phyloP scores from a whole-genome alignment of 2,797 vertebrate genomes.

The Sus cebifrons region DNA sequence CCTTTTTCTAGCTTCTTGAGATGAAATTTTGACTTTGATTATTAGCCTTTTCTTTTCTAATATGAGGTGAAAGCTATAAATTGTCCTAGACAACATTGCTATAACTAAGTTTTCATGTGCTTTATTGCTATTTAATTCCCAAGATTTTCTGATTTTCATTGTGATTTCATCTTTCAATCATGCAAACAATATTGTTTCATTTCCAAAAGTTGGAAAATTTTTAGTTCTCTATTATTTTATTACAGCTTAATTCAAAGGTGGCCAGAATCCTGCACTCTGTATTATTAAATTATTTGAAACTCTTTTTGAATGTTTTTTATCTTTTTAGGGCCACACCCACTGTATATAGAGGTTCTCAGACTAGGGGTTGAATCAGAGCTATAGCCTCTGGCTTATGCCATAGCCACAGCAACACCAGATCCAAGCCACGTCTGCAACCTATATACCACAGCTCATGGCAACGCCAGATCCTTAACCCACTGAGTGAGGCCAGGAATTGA shows the following conservation, averaged over 20 bases:
- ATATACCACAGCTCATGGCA: too few relatives aligned
- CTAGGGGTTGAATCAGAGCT: too few relatives aligned
- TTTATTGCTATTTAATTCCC: not conserved
- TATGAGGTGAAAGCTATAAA: not conserved
- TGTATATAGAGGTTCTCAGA: too few relatives aligned
- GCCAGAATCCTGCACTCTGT: not conserved
- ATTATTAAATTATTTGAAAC: not conserved
- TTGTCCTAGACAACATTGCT: not conserved
- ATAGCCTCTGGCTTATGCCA: too few relatives aligned
- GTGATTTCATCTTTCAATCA: not conserved
- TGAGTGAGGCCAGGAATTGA: too few relatives aligned
- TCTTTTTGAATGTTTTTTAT: not conserved
- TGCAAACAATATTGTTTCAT: not conserved
- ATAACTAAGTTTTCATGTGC: not conserved
- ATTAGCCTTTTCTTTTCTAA: not conserved
- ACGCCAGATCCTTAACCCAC: too few relatives aligned
- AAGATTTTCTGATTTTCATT: not conserved
- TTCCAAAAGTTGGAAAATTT: slow-evolving; percentile 31
- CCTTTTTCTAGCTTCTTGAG: not conserved
- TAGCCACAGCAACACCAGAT: too few relatives aligned
- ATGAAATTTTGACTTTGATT: not conserved
- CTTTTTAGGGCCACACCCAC: not conserved
- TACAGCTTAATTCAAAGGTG: not conserved
- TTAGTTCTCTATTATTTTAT: slow-evolving; percentile 10
- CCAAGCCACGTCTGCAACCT: too few relatives aligned